Conservation (phyloP, 2,113 vertebrate genomes). For the Dasyurus viverrinus region DNA sequence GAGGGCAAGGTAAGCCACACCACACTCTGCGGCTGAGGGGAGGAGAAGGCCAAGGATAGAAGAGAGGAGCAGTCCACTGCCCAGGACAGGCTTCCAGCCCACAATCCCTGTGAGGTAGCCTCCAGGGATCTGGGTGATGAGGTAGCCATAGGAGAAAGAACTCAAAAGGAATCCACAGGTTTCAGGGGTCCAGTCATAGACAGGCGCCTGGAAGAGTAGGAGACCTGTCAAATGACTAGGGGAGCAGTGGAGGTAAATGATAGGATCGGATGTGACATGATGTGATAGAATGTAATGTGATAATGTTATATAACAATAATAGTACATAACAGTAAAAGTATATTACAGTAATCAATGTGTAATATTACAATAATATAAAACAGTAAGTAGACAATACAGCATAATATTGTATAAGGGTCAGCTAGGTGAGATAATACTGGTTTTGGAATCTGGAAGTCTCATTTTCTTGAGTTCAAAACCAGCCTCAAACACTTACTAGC, state of each 20-base stretch:
- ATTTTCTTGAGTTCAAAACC: neutral
- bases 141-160: conserved; percentile 86
- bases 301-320: neutral
- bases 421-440: neutral
- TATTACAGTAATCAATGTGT: neutral
- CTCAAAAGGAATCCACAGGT: conserved; percentile 83
- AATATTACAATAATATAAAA: neutral
- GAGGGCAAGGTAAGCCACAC: conserved; percentile 83
- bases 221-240: neutral
- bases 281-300: no score
- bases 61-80: conserved; percentile 82
- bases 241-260: neutral
- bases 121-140: conserved; percentile 83
- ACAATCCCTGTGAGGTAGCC: conserved; percentile 84
- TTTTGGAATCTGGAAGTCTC: neutral
- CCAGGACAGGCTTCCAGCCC: conserved; percentile 80
- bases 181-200: conserved; percentile 80
- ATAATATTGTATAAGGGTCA: neutral
- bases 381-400: neutral
- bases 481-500: neutral
- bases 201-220: conserved; percentile 73
- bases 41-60: conserved; percentile 87
- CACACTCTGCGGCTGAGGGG: conserved; percentile 84
- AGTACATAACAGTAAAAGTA: neutral
- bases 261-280: no score